Conservation (phyloP, 2,113 vertebrate species). For the Naja naja region DNA sequence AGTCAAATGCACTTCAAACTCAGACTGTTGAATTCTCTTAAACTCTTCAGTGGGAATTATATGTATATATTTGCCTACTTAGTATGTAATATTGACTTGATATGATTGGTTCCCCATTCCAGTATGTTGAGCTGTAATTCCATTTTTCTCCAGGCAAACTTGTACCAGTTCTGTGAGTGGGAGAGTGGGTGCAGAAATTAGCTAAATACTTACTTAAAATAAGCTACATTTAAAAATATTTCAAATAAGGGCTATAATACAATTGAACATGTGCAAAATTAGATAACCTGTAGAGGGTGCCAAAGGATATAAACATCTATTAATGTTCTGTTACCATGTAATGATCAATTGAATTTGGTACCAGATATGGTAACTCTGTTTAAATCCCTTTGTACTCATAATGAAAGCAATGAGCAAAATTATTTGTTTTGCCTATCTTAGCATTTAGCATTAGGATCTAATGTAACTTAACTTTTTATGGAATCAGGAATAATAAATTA, state of each 20-base stretch:
- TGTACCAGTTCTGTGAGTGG: background rate
- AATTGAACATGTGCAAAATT: background rate
- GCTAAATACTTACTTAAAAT: background rate
- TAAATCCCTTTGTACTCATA: background rate
- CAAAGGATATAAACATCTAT: background rate
- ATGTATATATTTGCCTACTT: background rate
- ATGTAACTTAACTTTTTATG: background rate
- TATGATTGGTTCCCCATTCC: background rate
- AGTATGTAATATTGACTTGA: background rate
- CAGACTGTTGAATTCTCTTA: background rate
- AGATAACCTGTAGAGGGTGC: background rate
- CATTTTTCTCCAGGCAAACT: background rate
- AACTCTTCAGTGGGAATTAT: background rate
- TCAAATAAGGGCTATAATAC: background rate
- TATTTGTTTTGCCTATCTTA: background rate
- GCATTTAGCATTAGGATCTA: background rate
- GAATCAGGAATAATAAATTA: background rate
- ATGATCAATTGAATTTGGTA: background rate
- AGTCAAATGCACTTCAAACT: background rate
- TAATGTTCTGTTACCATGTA: background rate
- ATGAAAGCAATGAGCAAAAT: background rate
- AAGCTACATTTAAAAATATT: background rate
- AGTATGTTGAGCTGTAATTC: no score
- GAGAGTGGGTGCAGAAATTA: background rate
- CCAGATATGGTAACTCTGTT: background rate